Evolutionary conservation across 2,888 invertebrate species (phyloP), one percentile per base, ranked within the genome.

Genomic region (Falcaria lacertinaria): DNA sequence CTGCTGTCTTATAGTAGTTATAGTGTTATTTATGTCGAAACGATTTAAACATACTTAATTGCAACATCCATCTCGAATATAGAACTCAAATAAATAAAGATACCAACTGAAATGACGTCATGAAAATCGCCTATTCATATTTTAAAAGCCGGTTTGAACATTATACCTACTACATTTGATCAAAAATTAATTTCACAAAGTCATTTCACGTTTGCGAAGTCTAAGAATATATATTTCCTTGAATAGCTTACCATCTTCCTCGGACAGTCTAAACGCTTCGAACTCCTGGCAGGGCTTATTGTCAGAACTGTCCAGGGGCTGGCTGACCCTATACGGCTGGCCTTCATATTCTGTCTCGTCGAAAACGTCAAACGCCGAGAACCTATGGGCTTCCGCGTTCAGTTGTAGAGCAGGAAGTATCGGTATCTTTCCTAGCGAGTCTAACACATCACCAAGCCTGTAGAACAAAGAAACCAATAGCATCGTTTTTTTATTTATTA

Each of bases 351-450:
- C 86, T 0, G 87, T 87, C 47, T 90, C 90, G 42, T 91, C 91
- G 38, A 90, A 89, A 25, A 92, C 91, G 61, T 92, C 92, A 57
- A 92, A 92, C 0, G 91, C 92, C 25, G 91, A 91, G 63, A 92
- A 92, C 41, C 90, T 66, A 57, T 92, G 91, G 15, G 90, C 90
- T 57, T 91, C 92, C 0, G 93, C 93, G 55, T 92, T 90, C 32
- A 92, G 81, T 62, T 94, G 90, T 33, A 97, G 84, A 11, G 93
- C 92, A 0, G 95, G 93, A 51, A 97, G 82, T 50, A 98, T 93
- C 13, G 97, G 97, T 57, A 98, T 97, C 76, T 93, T 94, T 43
- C 93, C 91, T 47, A 98, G 86, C 50, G 93, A 92, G 51, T 91
- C 91, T 60, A 97, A 85, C 64, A 96, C 96, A 46, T 92, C 90